These are phyloP conservation scores for Parapristionchus giblindavisi DNA, from an alignment of 2,888 invertebrate genomes.

Conservation along the genomic window DNA sequence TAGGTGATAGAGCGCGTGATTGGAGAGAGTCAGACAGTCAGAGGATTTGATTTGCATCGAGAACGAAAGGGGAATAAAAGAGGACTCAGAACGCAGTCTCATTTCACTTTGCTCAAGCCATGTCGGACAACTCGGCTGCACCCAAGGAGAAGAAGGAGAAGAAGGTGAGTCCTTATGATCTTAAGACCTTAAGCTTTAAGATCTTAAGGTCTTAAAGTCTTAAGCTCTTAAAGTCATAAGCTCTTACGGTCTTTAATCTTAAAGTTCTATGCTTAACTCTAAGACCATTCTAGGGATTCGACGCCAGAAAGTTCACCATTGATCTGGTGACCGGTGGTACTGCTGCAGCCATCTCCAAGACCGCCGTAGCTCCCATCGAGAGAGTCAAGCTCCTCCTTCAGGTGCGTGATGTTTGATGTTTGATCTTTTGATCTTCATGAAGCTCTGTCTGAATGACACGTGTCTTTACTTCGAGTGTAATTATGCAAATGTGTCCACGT, in stretches of 20 bases:
- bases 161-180: background rate
- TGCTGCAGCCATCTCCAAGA: constrained; percentile 87
- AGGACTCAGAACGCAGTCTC: too few relatives aligned
- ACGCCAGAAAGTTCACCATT: constrained; percentile 51
- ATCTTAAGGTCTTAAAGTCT: background rate
- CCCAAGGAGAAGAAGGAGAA: background rate
- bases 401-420: constrained; percentile 73
- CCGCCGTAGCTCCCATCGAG: constrained; percentile 92
- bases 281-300: constrained; percentile 45
- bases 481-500: background rate
- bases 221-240: background rate
- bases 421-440: background rate
- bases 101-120: too few relatives aligned
- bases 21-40: too few relatives aligned
- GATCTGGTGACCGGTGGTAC: constrained; percentile 57
- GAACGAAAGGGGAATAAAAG: too few relatives aligned
- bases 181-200: background rate
- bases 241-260: background rate
- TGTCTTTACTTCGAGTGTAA: background rate
- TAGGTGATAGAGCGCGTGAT: too few relatives aligned
- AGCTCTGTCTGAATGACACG: background rate
- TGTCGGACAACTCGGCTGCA: too few relatives aligned
- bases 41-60: too few relatives aligned
- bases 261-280: background rate
- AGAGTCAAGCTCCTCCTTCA: constrained; percentile 91